phyloP scores from a whole-genome alignment of 1,140 invertebrate species.

The Neodiprion lecontei region DNA sequence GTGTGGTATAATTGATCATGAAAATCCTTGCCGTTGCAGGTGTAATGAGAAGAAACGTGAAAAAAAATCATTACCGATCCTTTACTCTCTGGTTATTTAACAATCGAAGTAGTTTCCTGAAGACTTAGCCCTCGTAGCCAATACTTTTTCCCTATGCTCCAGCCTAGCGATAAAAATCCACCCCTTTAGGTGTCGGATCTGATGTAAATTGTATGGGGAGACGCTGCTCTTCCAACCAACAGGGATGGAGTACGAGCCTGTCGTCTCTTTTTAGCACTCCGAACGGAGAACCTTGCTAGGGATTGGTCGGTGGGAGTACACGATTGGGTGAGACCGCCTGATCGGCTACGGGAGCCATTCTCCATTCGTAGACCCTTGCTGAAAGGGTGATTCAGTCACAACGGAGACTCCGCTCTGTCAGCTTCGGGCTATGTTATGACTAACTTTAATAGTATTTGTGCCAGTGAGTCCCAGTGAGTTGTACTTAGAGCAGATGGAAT shows the following conservation, averaged over 20 bases:
- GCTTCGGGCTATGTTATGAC: constrained; percentile 24
- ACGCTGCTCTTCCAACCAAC: constrained; percentile 36
- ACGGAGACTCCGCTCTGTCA: constrained; percentile 23
- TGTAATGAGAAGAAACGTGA: no score
- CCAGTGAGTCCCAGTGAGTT: not conserved
- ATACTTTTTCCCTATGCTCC: not conserved
- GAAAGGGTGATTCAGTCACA: constrained; percentile 42
- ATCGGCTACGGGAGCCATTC: constrained; percentile 26
- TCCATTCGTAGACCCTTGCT: constrained; percentile 23
- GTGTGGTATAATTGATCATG: no score
- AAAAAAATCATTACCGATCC: no score
- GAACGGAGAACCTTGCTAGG: constrained; percentile 33
- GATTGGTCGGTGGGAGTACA: constrained; percentile 32
- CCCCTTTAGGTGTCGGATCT: constrained; percentile 38
- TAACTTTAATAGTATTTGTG: not conserved
- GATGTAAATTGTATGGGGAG: constrained; percentile 34
- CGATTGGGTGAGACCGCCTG: constrained; percentile 30
- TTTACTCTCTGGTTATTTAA: no score
- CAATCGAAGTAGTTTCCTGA: no score
- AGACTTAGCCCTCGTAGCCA: no score
- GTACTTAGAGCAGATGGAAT: not conserved
- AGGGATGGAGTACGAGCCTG: constrained; percentile 22
- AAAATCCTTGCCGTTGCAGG: no score
- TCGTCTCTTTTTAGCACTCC: constrained; percentile 39
- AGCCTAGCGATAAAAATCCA: constrained; percentile 13